Evolutionary conservation across 2,888 invertebrate genomes (phyloP).

Genomic region (Tortricodes alternella): DNA sequence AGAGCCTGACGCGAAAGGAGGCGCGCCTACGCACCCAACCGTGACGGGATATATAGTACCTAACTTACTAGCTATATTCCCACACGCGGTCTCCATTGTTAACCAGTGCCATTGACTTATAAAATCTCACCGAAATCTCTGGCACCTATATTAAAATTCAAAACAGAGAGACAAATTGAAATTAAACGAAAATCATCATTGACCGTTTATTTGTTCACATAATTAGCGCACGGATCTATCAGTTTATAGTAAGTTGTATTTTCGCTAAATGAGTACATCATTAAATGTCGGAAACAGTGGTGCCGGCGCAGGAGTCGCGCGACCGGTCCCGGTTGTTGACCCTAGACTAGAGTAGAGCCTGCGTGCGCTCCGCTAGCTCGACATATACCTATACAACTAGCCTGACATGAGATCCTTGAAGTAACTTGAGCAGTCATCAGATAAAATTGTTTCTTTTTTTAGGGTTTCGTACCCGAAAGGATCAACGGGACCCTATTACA

Average conservation of each 20-base stretch:
- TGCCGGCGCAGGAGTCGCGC: constrained; percentile 54
- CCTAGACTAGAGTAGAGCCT: constrained; percentile 47
- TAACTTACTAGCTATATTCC: constrained; percentile 8
- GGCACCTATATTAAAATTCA: background rate
- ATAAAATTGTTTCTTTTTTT: too few relatives aligned
- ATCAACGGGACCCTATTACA: too few relatives aligned
- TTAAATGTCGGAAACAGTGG: constrained; percentile 52
- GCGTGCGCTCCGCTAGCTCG: constrained; percentile 48
- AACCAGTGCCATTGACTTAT: constrained; percentile 16
- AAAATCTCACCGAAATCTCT: background rate
- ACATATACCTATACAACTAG: constrained; percentile 45
- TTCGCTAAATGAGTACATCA: too few relatives aligned
- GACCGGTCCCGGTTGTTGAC: constrained; percentile 73
- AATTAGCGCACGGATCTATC: too few relatives aligned
- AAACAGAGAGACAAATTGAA: background rate
- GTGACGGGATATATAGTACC: constrained; percentile 36
- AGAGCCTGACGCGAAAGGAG: constrained; percentile 22
- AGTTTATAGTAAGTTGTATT: too few relatives aligned
- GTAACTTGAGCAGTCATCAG: too few relatives aligned
- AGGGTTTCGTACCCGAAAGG: too few relatives aligned
- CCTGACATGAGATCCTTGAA: constrained; percentile 56
- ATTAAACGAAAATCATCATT: too few relatives aligned
- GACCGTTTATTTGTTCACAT: too few relatives aligned
- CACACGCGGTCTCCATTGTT: constrained; percentile 23
- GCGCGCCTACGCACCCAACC: constrained; percentile 57